phyloP scores from a whole-genome alignment of 2,797 vertebrate genomes.

The Halcyon chelicuti region DNA sequence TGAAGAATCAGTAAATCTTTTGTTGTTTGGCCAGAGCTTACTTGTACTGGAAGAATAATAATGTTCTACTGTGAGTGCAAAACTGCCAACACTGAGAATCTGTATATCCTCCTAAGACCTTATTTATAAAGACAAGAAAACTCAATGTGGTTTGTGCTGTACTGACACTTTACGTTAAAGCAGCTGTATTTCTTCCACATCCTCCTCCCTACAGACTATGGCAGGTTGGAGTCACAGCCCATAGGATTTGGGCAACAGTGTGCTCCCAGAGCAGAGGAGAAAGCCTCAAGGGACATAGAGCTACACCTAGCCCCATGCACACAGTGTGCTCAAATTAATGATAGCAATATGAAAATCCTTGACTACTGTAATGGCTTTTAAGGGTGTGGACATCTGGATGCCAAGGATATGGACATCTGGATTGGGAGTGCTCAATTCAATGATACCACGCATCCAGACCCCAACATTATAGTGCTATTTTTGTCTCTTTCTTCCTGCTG shows the following conservation, averaged over 20 bases:
- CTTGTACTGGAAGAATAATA: not conserved
- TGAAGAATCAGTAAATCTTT: conserved; percentile 19
- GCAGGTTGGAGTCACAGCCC: not conserved
- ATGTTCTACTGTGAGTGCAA: not conserved
- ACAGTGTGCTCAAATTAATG: not conserved
- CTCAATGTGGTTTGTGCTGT: not conserved
- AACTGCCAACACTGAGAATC: not conserved
- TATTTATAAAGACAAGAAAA: not conserved
- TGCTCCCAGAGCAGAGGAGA: not conserved
- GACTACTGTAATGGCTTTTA: not conserved
- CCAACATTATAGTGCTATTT: not conserved
- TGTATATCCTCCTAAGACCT: not conserved
- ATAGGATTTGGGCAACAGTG: not conserved
- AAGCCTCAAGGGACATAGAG: not conserved
- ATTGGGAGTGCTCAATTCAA: not conserved
- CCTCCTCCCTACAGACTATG: not conserved
- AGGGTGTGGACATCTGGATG: not conserved
- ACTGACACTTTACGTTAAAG: not conserved
- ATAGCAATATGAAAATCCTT: not conserved
- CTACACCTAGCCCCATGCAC: not conserved
- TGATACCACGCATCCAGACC: not conserved
- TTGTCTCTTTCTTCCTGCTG: not conserved
- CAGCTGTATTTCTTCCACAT: not conserved
- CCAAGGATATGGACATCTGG: not conserved
- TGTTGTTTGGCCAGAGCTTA: conserved; percentile 7